Evolutionary conservation across 1,140 invertebrate genomes (phyloP), one percentile per base, ranked within the genome.

Genomic region (Pogonomyrmex barbatus): DNA sequence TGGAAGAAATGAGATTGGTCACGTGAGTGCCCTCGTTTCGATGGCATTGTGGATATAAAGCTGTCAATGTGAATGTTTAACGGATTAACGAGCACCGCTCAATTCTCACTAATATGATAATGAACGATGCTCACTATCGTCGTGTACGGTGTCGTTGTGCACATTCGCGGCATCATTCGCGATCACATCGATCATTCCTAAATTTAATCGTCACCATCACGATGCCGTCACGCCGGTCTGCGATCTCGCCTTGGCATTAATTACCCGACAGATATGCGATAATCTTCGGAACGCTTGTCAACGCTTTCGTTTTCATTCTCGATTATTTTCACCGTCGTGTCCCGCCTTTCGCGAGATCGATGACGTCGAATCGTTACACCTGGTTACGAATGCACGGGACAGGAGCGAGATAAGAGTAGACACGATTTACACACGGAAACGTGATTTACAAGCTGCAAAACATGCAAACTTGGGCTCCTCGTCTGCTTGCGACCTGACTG

Each of bases 181-280:
- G 50, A 45, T 56, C 33, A 54, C 65, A 39, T 82, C 42, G 30
- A 82, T 73, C 67, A 82, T 73, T 65, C 24, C 67, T 82, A 73
- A 73, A 82, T 82, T 71, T 73, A 73, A 73, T 82, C 67, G n/a
- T 14, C 47, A 54, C 12, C 62, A 47, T 60, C 73, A 30, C 42
- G 39, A 33, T 45, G 30, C 17, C 52, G 36, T 58, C 65, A 47
- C 30, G 54, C 33, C 79, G 17, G n/a, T 50, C 45, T 36, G 42
- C 52, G 42, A 82, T 82, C 56, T 24, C 24, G 45, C 62, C 33
- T 14, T 14, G 12, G 33, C 17, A 42, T 52, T 81, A 54, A 81
- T 52, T 50, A 14, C 12, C 17, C n/a, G 36, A 52, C n/a, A 24
- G 33, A 1, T 30, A 47, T 42, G 60, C 60, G 60, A 50, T 39